Evolutionary conservation across 2,797 vertebrate species (phyloP).

Genomic region (Alauda arvensis): DNA sequence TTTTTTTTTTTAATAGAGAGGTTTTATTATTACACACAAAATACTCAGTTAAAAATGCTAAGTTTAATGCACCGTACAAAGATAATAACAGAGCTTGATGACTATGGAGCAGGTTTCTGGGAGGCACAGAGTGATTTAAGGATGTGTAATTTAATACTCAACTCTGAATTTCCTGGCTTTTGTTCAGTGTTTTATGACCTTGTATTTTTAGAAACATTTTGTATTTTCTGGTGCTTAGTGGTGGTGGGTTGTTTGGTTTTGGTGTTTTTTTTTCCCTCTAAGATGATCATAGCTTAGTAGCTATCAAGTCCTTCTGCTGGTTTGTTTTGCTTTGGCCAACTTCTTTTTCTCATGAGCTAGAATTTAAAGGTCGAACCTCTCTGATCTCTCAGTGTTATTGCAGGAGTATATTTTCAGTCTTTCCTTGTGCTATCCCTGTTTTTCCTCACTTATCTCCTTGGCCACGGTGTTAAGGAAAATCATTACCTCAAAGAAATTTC

Average conservation of each 20-base stretch:
- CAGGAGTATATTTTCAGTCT: neutral
- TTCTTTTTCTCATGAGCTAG: neutral
- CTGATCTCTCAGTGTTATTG: neutral
- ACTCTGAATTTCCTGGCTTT: conserved; percentile 42
- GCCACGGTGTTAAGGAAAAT: neutral
- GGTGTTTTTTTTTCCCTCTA: neutral
- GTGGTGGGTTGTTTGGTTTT: neutral
- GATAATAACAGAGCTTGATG: neutral
- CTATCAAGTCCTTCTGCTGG: neutral
- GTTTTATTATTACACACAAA: conserved; percentile 5
- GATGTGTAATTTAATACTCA: conserved; percentile 26
- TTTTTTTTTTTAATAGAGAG: neutral
- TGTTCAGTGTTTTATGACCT: conserved; percentile 36
- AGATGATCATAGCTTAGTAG: neutral
- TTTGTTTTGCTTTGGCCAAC: neutral
- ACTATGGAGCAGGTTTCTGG: neutral
- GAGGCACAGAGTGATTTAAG: neutral
- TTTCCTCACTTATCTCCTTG: neutral
- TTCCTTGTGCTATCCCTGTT: neutral
- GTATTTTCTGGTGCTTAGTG: conserved; percentile 28
- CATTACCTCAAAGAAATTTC: neutral
- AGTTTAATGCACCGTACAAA: neutral
- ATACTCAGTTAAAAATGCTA: neutral
- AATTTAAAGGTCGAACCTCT: neutral
- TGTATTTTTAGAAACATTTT: conserved; percentile 53